Evolutionary conservation across 2,797 vertebrate species (phyloP), one percentile per base, ranked within the genome.

Genomic region (Avahi laniger): DNA sequence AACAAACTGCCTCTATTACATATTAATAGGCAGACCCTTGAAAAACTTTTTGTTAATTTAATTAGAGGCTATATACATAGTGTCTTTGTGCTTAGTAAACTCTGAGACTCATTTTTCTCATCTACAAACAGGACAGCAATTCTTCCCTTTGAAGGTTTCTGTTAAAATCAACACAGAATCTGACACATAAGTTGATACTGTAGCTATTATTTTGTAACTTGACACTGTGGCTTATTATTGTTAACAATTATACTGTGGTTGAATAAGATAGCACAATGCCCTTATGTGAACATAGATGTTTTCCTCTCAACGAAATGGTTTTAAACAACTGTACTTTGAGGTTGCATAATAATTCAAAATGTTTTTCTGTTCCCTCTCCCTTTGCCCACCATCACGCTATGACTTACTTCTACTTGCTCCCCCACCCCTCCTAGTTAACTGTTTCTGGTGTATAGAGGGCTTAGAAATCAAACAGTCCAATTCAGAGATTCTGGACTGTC

Each of bases 131-230:
- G 35, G 67, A n/a, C 30, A 72, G 81, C 24, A 93, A 86, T 78
- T 93, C 38, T 92, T 92, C 69, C 48, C 76, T 70, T 78, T 88
- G 41, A 72, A 88, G 38, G 63, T 93, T 89, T 87, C 43, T 79
- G 26, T 80, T 76, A 93, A 92, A 89, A 90, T 70, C 65, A 78
- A 76, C 65, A 78, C 5, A 92, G 81, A 89, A 30, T 43, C 67
- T 91, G 46, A 80, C 30, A 85, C 18, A 8, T 54, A 59, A n/a
- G 17, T 43, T 93, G 33, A 69, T 57, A 83, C 18, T 46, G 38
- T 24, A 82, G 69, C 57, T 86, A 52, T 52, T 52, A 52, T 52
- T 52, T 54, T 54, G 52, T 54, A 59, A n/a, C 13, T 43, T 93
- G 30, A 79, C 65, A 87, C 22, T 46, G n/a, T 24, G 79, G 57